These are phyloP conservation scores for Mantis religiosa DNA, from an alignment of 2,888 invertebrate species.

Conservation along the genomic window DNA sequence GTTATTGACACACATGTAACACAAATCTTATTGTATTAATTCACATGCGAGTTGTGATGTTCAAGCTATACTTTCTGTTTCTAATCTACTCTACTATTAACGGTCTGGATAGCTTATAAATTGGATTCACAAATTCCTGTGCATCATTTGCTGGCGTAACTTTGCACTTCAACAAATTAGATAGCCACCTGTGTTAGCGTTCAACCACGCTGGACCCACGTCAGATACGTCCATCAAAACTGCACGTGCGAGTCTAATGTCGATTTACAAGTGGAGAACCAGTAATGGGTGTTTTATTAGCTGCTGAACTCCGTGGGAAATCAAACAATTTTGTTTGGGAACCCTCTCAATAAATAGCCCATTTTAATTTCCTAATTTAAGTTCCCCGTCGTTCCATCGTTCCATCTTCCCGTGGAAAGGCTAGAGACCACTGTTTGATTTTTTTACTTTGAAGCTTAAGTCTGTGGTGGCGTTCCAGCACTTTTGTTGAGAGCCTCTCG, in stretches of 20 bases:
- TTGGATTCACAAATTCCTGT: background rate
- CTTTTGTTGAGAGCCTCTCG: background rate
- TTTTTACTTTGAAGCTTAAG: background rate
- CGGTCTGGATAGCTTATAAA: background rate
- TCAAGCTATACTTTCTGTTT: too few species aligned
- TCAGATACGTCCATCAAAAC: background rate
- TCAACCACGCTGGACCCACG: background rate
- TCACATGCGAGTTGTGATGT: too few species aligned
- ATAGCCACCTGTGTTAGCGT: background rate
- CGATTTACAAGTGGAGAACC: background rate
- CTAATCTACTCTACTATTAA: background rate
- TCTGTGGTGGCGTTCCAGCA: background rate
- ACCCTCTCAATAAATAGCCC: background rate
- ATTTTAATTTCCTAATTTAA: background rate
- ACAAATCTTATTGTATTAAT: too few species aligned
- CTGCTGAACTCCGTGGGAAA: background rate
- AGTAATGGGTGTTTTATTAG: background rate
- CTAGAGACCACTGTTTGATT: background rate
- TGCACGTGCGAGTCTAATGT: background rate
- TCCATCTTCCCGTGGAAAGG: background rate
- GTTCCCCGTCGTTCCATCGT: background rate
- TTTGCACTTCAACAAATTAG: background rate
- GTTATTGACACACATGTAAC: too few species aligned
- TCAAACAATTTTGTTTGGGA: background rate
- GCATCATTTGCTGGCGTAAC: background rate